phyloP scores from a whole-genome alignment of 2,888 invertebrate genomes.

The Pycnomerus fuliginosus region DNA sequence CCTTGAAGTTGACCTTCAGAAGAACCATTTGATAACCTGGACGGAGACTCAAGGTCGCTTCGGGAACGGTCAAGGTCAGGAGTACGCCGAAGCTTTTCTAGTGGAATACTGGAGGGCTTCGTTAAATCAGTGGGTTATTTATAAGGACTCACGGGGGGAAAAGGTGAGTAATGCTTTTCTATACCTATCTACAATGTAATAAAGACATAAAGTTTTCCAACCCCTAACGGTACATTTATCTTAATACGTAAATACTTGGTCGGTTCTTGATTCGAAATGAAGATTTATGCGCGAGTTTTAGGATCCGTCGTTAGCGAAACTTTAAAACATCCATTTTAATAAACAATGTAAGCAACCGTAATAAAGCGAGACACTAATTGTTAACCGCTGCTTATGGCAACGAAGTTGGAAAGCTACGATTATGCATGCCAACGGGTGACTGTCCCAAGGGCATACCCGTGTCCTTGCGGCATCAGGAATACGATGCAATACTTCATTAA shows the following conservation, averaged over 20 bases:
- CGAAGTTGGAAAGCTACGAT: conserved; percentile 34
- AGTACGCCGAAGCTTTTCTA: conserved; percentile 80
- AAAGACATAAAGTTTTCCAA: no score
- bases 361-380: conserved; percentile 37
- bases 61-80: conserved; percentile 87
- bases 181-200: no score
- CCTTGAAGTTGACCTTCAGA: conserved; percentile 76
- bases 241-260: conserved; percentile 17
- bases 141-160: conserved; percentile 75
- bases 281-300: conserved; percentile 14
- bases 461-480: no score
- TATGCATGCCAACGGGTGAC: conserved; percentile 24
- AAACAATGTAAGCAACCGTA: conserved; percentile 27
- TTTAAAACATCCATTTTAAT: conserved; percentile 40
- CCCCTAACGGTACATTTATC: conserved; percentile 14
- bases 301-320: conserved; percentile 21
- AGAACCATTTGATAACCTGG: conserved; percentile 76
- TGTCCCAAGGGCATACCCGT: conserved; percentile 15
- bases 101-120: conserved; percentile 77
- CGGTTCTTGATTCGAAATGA: conserved; percentile 16
- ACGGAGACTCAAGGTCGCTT: conserved; percentile 90
- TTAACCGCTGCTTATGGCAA: conserved; percentile 34
- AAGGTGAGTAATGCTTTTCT: conserved; percentile 67
- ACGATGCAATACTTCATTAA: no score
- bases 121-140: conserved; percentile 72